phyloP scores from a whole-genome alignment of 2,888 invertebrate species.

The Eristalis arbustorum region DNA sequence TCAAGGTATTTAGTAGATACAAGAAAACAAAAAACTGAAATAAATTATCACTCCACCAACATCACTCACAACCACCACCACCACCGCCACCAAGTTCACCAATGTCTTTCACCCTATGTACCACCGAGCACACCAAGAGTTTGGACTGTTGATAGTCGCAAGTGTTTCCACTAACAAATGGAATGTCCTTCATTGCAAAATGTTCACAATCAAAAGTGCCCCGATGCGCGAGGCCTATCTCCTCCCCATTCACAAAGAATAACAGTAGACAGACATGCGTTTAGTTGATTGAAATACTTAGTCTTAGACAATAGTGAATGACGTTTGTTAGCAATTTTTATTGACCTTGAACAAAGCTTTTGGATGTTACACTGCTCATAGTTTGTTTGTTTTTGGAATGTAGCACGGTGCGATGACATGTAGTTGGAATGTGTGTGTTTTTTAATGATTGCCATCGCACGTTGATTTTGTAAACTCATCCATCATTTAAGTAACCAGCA shows the following conservation, averaged over 20 bases:
- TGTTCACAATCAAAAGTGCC: not conserved
- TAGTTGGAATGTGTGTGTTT: not conserved
- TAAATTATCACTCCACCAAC: constrained; percentile 28
- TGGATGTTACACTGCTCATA: not conserved
- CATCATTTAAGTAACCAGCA: not conserved
- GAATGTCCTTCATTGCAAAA: not conserved
- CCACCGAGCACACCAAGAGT: constrained; percentile 11
- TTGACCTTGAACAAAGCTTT: not conserved
- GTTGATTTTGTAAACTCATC: not conserved
- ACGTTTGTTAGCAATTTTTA: not conserved
- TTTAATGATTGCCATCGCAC: not conserved
- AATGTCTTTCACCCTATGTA: not conserved
- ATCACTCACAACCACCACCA: constrained; percentile 32
- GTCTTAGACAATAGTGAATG: not conserved
- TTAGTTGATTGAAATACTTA: not conserved
- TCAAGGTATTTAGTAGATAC: constrained; percentile 78
- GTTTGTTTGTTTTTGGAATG: not conserved
- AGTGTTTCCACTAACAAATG: not conserved
- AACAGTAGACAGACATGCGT: not conserved
- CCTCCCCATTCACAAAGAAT: not conserved
- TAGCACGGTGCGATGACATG: too few relatives aligned
- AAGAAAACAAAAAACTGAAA: constrained; percentile 27
- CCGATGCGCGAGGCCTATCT: too few relatives aligned
- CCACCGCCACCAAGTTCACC: constrained; percentile 30
- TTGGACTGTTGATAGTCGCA: not conserved